These are phyloP conservation scores for Habropoda laboriosa DNA, from an alignment of 1,140 invertebrate genomes.

Conservation along the genomic window DNA sequence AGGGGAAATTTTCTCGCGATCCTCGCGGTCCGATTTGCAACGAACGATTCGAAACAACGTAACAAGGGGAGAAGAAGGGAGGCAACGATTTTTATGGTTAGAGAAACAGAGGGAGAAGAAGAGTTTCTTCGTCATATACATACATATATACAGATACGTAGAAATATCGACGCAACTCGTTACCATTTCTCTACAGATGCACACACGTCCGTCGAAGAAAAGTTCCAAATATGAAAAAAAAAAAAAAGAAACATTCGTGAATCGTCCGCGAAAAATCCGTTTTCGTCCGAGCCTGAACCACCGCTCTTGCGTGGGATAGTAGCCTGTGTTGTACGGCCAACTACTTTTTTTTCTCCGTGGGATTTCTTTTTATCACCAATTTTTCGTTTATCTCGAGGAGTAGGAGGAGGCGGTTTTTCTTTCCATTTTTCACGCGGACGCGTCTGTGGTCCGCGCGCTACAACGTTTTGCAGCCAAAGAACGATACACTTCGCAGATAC, in stretches of 20 bases:
- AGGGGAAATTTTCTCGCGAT: conserved; percentile 35
- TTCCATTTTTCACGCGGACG: neutral
- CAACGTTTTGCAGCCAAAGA: conserved; percentile 54
- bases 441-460: conserved; percentile 24
- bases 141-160: no score
- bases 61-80: neutral
- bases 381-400: neutral
- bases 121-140: neutral
- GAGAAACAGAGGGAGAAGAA: no score
- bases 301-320: neutral
- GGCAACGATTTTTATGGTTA: neutral
- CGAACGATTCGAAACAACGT: neutral
- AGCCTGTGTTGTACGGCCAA: neutral
- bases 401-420: neutral
- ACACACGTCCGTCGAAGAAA: neutral
- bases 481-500: conserved; percentile 44
- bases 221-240: no score
- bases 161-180: neutral
- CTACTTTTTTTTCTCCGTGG: neutral
- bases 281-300: conserved; percentile 51
- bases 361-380: conserved; percentile 3
- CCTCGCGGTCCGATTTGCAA: conserved; percentile 35
- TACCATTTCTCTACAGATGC: neutral
- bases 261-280: conserved; percentile 55
- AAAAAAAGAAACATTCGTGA: neutral